phyloP scores from a whole-genome alignment of 1,140 invertebrate species.

The Rhagoletis pomonella region DNA sequence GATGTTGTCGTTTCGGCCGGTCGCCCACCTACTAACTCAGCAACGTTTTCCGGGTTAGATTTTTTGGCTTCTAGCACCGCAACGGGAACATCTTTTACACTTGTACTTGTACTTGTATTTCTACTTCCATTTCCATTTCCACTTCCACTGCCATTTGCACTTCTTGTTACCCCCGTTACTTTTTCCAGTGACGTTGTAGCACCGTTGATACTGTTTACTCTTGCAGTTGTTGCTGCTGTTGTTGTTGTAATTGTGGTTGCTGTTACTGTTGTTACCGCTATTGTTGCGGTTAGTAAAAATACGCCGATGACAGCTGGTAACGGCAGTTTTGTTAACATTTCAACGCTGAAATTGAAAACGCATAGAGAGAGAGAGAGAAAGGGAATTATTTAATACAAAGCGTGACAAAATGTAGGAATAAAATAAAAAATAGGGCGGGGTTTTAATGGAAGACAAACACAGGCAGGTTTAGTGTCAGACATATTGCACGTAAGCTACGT shows the following conservation, averaged over 20 bases:
- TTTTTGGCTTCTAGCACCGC: background rate
- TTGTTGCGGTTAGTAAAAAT: slow-evolving; percentile 62
- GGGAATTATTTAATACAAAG: background rate
- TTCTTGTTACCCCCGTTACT: background rate
- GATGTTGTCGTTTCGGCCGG: slow-evolving; percentile 56
- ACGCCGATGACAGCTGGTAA: slow-evolving; percentile 63
- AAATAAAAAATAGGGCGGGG: no score
- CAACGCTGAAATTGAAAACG: slow-evolving; percentile 57
- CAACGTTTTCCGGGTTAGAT: background rate
- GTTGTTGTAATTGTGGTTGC: slow-evolving; percentile 26
- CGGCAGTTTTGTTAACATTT: slow-evolving; percentile 64
- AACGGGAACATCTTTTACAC: background rate
- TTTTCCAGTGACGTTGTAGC: background rate
- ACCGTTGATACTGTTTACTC: background rate
- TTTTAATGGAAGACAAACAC: no score
- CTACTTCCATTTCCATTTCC: background rate
- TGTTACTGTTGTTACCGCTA: slow-evolving; percentile 53
- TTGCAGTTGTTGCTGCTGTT: background rate
- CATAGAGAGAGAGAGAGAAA: no score
- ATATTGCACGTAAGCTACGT: no score
- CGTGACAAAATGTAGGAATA: no score
- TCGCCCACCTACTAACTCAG: background rate
- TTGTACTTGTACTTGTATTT: background rate
- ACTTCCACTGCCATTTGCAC: background rate
- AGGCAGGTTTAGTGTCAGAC: no score